phyloP scores from a whole-genome alignment of 2,888 invertebrate genomes.

The Drosophila prostipennis region DNA sequence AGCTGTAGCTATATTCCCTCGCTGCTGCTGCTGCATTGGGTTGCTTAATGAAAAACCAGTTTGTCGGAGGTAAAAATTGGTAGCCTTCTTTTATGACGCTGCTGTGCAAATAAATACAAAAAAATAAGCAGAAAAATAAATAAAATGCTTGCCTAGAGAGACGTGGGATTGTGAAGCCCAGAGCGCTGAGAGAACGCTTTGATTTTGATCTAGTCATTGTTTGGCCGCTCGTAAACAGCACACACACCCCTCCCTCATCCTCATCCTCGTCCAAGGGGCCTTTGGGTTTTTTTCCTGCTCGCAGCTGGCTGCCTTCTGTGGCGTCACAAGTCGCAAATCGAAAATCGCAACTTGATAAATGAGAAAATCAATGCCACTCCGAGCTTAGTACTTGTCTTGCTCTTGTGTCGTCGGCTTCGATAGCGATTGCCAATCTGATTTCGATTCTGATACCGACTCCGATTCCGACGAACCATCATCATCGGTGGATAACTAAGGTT shows the following conservation, averaged over 20 bases:
- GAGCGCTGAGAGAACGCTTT: constrained; percentile 42
- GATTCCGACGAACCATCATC: constrained; percentile 21
- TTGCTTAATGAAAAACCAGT: constrained; percentile 73
- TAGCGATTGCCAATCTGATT: no score
- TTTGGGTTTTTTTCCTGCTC: constrained; percentile 61
- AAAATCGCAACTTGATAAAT: constrained; percentile 65
- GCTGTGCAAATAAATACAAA: constrained; percentile 41
- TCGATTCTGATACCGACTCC: constrained; percentile 17
- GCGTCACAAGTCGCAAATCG: constrained; percentile 58
- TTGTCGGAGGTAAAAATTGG: constrained; percentile 59
- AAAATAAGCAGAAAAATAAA: constrained; percentile 11
- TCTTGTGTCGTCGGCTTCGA: constrained; percentile 50
- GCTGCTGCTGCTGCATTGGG: constrained; percentile 34
- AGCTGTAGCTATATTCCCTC: background rate
- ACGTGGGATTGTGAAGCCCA: constrained; percentile 6
- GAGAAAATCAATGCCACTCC: constrained; percentile 66
- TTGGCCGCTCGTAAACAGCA: constrained; percentile 44
- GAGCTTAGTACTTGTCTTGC: constrained; percentile 71
- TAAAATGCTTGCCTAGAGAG: background rate
- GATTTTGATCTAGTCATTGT: constrained; percentile 75
- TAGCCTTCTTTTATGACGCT: constrained; percentile 51
- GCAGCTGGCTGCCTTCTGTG: constrained; percentile 40
- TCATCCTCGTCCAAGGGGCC: constrained; percentile 28
- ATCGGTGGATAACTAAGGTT: constrained; percentile 60
- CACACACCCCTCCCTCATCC: constrained; percentile 12